Evolutionary conservation across 2,888 invertebrate genomes (phyloP), one percentile per base, ranked within the genome.

Genomic region (Caenorhabditis uteleia): DNA sequence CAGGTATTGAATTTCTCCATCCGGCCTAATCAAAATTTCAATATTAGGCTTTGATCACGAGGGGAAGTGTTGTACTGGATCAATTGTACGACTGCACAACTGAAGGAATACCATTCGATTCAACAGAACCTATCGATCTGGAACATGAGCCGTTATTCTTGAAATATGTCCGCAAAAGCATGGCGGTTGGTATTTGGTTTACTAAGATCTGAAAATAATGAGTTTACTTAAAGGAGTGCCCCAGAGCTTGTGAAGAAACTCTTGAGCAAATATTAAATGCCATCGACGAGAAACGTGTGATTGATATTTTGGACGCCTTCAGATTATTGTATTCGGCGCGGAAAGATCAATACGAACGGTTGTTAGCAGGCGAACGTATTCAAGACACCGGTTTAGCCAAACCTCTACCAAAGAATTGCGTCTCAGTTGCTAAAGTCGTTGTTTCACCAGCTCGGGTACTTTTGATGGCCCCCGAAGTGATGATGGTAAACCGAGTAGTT

Each of bases 401-500:
- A n/a, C 56, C 57, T 0, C 42, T 72, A 10, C 71, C 71, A 3
- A 71, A 71, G 43, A 68, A 68, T 46, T 71, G 71, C 55, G 71
- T 71, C 8, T 36, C 65, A 3, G 64, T 68, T 1, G 44, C 68
- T n/a, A 71, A 71, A 38, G 68, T 71, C 5, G 58, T 77, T 48
- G 71, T 77, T 26, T 74, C 67, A 34, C 77, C 77, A 1, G 50
- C 62, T 14, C 68, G 76, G 26, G 48, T 43, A 0, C 40, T 77
- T 2, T 49, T 77, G 8, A 70, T 75, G 72, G 57, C 76, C 34
- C 75, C 77, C 4, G 79, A 79, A 55, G 77, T 79, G n/a, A 77
- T 80, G 78, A 77, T 80, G 78, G 57, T 69, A n/a, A 80, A 80
- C 58, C 68, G 80, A 34, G 74, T 78, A 4, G 68, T 80, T 29